Evolutionary conservation across 2,888 invertebrate genomes (phyloP), one percentile per base, ranked within the genome.

Genomic region (Ditula angustiorana): DNA sequence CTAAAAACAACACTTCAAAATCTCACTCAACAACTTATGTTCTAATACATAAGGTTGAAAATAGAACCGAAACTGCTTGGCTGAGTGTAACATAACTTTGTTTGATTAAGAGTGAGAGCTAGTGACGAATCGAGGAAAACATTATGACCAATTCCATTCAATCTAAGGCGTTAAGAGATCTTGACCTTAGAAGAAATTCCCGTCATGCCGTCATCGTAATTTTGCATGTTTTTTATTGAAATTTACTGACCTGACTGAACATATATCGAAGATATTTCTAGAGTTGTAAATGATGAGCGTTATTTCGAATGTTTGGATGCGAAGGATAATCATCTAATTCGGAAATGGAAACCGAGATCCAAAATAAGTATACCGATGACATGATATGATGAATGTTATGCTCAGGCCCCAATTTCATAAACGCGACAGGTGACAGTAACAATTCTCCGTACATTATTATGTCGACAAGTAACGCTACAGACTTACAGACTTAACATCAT

Each of bases 61-160:
- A 56, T 67, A 30, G 23, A 30, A 30, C 5, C 3, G 8, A 11
- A 11, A 37, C 28, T 5, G 35, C 5, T 26, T 23, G 13, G 2
- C 8, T 21, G 37, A 41, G 23, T 5, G 65, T 53, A 59, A 55
- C 4, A 24, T 57, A 68, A 65, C 33, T 47, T 66, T 66, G 73
- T 70, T 62, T 67, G 61, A 70, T 72, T 68, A 71, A 71, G 70
- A 71, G 74, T 67, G 73, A 74, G 68, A 74, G 71, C 61, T 58
- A 67, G 55, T 56, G 66, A 73, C 67, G 69, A 71, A 67, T 63
- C 67, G 71, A 69, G 68, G 74, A 75, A 76, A 76, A 75, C 73
- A 79, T 78, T 75, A 75, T 73, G 74, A 73, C 72, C 83, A 87
- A 88, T 88, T 85, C 80, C 77, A 74, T 74, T 76, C 84, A 86